Percentiles rank a stretch among this genome's conserved stretches.
phyloP scores from a whole-genome alignment of 2,113 vertebrate genomes.

The Nesogale talazaci region DNA sequence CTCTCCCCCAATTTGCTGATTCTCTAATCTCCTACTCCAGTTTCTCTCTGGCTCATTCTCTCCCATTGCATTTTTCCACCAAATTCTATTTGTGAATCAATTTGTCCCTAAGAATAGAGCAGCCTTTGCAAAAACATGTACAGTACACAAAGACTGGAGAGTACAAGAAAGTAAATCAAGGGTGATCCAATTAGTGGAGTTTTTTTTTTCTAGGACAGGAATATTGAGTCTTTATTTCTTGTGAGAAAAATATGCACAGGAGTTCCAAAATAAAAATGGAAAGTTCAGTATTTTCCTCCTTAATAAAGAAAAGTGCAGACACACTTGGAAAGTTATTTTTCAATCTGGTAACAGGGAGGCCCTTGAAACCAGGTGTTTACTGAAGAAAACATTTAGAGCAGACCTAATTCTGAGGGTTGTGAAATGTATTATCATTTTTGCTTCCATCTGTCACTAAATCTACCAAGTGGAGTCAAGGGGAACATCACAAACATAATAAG shows the following conservation, averaged over 20 bases:
- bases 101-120: constrained; percentile 81
- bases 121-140: constrained; percentile 72
- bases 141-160: constrained; percentile 48
- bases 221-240: constrained; percentile 53
- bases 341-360: neutral
- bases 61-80: constrained; percentile 53
- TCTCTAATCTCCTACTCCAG: constrained; percentile 16
- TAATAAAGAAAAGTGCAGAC: constrained; percentile 63
- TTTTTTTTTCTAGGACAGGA: constrained; percentile 53
- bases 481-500: neutral
- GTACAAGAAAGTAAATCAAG: constrained; percentile 72
- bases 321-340: constrained; percentile 54
- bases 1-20: constrained; percentile 69
- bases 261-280: constrained; percentile 48
- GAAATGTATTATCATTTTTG: neutral
- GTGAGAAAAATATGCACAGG: neutral
- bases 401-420: neutral
- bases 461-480: neutral
- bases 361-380: neutral
- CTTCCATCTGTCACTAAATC: neutral
- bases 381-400: constrained; percentile 1
- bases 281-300: neutral
- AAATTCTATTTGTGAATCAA: constrained; percentile 79
- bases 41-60: constrained; percentile 51
- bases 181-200: constrained; percentile 71